These are phyloP conservation scores for Pristionchus japonicus DNA, from an alignment of 2,888 invertebrate genomes.

Conservation along the genomic window DNA sequence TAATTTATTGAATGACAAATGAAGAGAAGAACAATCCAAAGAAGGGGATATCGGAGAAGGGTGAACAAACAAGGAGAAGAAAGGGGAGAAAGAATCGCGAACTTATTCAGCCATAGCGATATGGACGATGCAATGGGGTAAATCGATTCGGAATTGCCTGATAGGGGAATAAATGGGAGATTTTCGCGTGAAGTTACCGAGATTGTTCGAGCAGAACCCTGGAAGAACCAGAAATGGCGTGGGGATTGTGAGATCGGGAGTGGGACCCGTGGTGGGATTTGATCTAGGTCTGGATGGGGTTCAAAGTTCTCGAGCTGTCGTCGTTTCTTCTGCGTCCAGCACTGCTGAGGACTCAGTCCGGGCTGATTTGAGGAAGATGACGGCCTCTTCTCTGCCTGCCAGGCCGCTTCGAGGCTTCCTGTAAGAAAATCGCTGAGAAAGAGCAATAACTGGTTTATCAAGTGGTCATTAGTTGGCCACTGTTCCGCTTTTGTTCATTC, in stretches of 20 bases:
- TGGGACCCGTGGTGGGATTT: not conserved
- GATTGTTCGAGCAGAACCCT: not conserved
- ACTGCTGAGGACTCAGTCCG: not conserved
- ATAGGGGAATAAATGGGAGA: not conserved
- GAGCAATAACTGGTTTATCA: not conserved
- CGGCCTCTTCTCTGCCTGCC: slow-evolving; percentile 15
- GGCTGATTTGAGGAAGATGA: slow-evolving; percentile 23
- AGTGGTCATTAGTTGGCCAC: not conserved
- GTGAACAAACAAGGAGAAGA: not conserved
- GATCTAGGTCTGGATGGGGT: not conserved
- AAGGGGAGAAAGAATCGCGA: not conserved
- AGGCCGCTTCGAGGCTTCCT: slow-evolving; percentile 18
- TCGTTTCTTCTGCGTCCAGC: not conserved
- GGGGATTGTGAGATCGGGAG: not conserved
- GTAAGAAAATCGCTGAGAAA: not conserved
- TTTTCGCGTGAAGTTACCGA: not conserved
- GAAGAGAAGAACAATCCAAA: not conserved
- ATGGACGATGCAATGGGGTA: not conserved
- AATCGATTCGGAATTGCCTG: not conserved
- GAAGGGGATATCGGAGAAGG: slow-evolving; percentile 4
- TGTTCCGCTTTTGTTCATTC: not conserved
- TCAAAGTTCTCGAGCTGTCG: not conserved
- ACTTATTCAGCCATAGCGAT: slow-evolving; percentile 20
- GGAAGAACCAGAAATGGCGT: not conserved
- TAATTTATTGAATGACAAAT: slow-evolving; percentile 30